Percentiles rank a stretch among this genome's conserved stretches.
Evolutionary conservation across 1,140 invertebrate genomes (phyloP).

Genomic region (silkworm (Bombyx mori)): ASM3026992v2 NC_085112.1:3583501-3584000

Average conservation of each 20-base stretch:
- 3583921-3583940: too few relatives aligned
- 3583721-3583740: neutral
- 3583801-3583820: too few relatives aligned
- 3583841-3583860: too few relatives aligned
- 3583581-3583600: conserved; percentile 7
- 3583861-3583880: too few relatives aligned
- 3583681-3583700: conserved; percentile 4
- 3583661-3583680: conserved; percentile 2
- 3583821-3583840: too few relatives aligned
- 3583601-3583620: conserved; percentile 21
- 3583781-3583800: conserved; percentile 1
- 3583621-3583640: neutral
- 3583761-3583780: neutral
- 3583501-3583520: neutral
- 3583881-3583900: too few relatives aligned
- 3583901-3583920: too few relatives aligned
- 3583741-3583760: conserved; percentile 2
- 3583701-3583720: neutral
- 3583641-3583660: neutral
- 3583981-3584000: too few relatives aligned
- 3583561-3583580: conserved; percentile 9
- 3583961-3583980: too few relatives aligned
- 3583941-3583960: too few relatives aligned
- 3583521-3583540: too few relatives aligned
- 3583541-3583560: neutral